Conservation (phyloP, 92 coral and sea anemone genomes). For the Phenganax stokvisi region DNA sequence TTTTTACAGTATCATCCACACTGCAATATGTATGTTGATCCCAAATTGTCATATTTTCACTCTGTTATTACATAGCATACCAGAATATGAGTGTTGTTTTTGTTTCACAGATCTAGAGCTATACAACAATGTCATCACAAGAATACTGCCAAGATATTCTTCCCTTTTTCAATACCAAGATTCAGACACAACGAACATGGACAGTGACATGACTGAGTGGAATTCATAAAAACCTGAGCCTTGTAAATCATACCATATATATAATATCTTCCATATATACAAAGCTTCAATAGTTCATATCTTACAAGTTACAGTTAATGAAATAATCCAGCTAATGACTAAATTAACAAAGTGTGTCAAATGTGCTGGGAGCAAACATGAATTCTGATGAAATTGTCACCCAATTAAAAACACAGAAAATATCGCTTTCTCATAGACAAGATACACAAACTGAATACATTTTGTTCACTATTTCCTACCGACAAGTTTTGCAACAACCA, state of each 20-base stretch:
- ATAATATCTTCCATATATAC: too few relatives aligned
- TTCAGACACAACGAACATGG: background rate
- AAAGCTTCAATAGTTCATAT: too few relatives aligned
- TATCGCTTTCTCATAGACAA: too few relatives aligned
- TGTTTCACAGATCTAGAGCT: constrained; percentile 11
- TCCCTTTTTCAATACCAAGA: constrained; percentile 8
- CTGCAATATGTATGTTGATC: background rate
- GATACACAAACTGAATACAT: background rate
- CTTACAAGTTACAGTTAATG: too few relatives aligned
- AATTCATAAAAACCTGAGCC: background rate
- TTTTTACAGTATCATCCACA: background rate
- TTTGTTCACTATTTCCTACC: background rate
- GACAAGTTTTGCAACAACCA: too few relatives aligned
- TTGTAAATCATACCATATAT: too few relatives aligned
- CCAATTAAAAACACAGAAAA: too few relatives aligned
- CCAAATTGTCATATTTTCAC: background rate
- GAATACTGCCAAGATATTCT: constrained; percentile 3
- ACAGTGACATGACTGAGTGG: background rate
- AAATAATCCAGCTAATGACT: too few relatives aligned
- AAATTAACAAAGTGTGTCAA: too few relatives aligned
- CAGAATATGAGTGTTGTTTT: background rate
- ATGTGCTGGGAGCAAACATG: too few relatives aligned
- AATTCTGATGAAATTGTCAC: too few relatives aligned
- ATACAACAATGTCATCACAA: constrained; percentile 17
- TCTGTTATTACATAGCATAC: background rate